Evolutionary conservation across 2,888 invertebrate species (phyloP).

Genomic region (Cosmorhoe ocellata): DNA sequence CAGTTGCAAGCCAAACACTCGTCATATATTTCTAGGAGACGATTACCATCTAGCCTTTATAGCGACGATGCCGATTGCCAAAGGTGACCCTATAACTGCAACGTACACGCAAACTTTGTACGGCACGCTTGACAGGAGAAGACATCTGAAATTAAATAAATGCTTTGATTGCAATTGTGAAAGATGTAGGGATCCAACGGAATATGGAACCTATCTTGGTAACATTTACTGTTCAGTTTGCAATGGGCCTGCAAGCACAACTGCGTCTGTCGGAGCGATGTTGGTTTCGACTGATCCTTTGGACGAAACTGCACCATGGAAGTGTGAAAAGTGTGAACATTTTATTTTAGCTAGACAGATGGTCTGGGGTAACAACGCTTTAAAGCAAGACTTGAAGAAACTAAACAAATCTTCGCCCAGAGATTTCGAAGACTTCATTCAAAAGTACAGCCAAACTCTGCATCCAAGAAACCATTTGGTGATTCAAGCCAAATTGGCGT

Average conservation of each 20-base stretch:
- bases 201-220: slow-evolving; percentile 84
- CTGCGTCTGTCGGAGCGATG: slow-evolving; percentile 63
- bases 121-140: slow-evolving; percentile 85
- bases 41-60: slow-evolving; percentile 83
- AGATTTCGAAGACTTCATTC: slow-evolving; percentile 84
- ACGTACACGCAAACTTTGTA: slow-evolving; percentile 88
- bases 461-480: slow-evolving; percentile 86
- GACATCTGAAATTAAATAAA: slow-evolving; percentile 83
- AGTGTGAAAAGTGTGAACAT: slow-evolving; percentile 85
- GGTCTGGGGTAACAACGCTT: slow-evolving; percentile 83
- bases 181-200: slow-evolving; percentile 87
- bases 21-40: slow-evolving; percentile 84
- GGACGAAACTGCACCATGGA: slow-evolving; percentile 83
- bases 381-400: slow-evolving; percentile 82
- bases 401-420: slow-evolving; percentile 79
- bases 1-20: slow-evolving; percentile 87
- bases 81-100: slow-evolving; percentile 85
- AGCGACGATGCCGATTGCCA: slow-evolving; percentile 85
- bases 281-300: slow-evolving; percentile 84
- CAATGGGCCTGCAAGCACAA: slow-evolving; percentile 65
- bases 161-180: slow-evolving; percentile 87
- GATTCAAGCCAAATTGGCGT: slow-evolving; percentile 86
- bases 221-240: slow-evolving; percentile 85
- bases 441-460: slow-evolving; percentile 83
- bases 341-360: slow-evolving; percentile 82